Evolutionary conservation across 2,113 vertebrate genomes (phyloP).

Genomic region (Corvus hawaiiensis): DNA sequence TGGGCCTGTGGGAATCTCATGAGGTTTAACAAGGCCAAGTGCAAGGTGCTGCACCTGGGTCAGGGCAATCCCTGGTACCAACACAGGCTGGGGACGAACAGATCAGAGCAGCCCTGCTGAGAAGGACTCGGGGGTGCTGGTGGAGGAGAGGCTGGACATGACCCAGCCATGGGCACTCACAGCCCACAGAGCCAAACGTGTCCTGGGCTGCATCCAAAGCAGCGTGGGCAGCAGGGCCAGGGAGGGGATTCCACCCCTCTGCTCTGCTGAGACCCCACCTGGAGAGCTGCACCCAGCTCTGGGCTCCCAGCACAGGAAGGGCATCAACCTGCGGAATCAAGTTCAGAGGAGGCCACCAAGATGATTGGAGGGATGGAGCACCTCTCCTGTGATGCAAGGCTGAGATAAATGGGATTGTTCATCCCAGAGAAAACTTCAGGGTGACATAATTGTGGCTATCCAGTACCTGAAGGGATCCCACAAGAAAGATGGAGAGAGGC

Average conservation of each 20-base stretch:
- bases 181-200: too few species aligned
- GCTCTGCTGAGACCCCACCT: neutral
- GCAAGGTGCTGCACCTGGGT: neutral
- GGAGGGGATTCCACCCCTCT: neutral
- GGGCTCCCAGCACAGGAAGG: neutral
- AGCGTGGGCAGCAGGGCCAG: neutral
- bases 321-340: accelerated
- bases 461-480: neutral
- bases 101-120: too few species aligned
- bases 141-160: too few species aligned
- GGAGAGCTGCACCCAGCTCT: neutral
- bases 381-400: neutral
- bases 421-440: neutral
- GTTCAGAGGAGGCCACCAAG: neutral
- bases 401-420: neutral
- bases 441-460: neutral
- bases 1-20: neutral
- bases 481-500: neutral
- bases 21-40: neutral
- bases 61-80: neutral
- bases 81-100: neutral
- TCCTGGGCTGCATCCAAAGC: neutral
- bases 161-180: too few species aligned
- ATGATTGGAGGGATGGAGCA: neutral
- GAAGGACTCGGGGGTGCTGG: too few species aligned